These are phyloP conservation scores for Ictidomys tridecemlineatus DNA, from an alignment of 2,113 vertebrate species.

Conservation along the genomic window DNA sequence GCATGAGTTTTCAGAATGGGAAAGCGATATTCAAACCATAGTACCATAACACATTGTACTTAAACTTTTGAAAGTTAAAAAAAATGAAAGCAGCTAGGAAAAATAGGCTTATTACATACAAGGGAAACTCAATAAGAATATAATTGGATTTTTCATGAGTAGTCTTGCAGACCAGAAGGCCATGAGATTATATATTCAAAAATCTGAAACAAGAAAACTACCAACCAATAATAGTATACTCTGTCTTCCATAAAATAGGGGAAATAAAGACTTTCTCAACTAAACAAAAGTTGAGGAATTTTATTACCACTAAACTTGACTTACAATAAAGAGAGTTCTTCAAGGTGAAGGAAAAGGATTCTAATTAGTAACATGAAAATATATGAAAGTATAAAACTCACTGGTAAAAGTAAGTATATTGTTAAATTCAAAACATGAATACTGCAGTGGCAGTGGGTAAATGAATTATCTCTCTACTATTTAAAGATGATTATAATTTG, in stretches of 20 bases:
- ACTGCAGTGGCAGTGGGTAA: background rate
- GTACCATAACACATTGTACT: background rate
- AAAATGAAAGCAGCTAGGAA: background rate
- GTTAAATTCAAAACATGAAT: background rate
- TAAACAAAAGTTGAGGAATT: background rate
- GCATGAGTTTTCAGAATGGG: background rate
- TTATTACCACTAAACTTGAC: no score
- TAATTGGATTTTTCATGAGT: background rate
- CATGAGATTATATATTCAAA: background rate
- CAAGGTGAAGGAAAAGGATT: no score
- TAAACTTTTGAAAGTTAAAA: background rate
- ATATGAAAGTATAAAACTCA: no score
- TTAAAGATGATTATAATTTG: background rate
- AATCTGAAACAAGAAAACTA: background rate
- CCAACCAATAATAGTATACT: background rate
- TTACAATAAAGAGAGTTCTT: no score
- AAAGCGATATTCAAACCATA: background rate
- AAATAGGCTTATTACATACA: background rate
- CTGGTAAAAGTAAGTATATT: background rate
- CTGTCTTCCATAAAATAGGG: background rate
- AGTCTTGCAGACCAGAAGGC: background rate
- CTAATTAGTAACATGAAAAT: no score
- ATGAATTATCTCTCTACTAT: background rate
- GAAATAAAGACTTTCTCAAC: background rate
- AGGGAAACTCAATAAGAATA: background rate